phyloP scores from a whole-genome alignment of 1,140 invertebrate genomes.

The Apis dorsata region DNA sequence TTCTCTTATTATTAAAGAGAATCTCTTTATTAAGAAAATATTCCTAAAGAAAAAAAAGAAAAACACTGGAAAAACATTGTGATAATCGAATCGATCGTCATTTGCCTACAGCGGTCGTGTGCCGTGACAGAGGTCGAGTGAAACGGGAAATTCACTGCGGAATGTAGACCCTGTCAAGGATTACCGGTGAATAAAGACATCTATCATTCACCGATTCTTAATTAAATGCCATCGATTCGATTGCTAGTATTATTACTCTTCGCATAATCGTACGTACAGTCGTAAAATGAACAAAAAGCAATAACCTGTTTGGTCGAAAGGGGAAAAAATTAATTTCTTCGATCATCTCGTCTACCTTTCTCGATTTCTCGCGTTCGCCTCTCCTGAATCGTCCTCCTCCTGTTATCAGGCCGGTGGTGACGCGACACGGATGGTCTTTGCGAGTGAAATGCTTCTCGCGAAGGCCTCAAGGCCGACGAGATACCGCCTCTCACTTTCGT shows the following conservation, averaged over 20 bases:
- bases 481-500: slow-evolving; percentile 70
- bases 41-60: too few species aligned
- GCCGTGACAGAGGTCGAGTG: slow-evolving; percentile 22
- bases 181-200: slow-evolving; percentile 45
- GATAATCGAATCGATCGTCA: neutral
- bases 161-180: slow-evolving; percentile 66
- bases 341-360: too few species aligned
- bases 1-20: too few species aligned
- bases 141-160: slow-evolving; percentile 62
- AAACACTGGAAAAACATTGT: too few species aligned
- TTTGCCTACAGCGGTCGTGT: neutral
- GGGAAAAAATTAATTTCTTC: too few species aligned
- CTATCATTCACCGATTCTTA: slow-evolving; percentile 31
- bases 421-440: slow-evolving; percentile 57
- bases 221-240: slow-evolving; percentile 32
- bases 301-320: too few species aligned
- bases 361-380: neutral
- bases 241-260: neutral
- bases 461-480: slow-evolving; percentile 69
- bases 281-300: too few species aligned
- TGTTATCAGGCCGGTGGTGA: slow-evolving; percentile 44
- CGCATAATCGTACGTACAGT: too few species aligned
- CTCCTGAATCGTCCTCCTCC: slow-evolving; percentile 2
- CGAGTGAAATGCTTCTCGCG: slow-evolving; percentile 70
- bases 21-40: too few species aligned